Evolutionary conservation across 1,140 invertebrate genomes (phyloP).

Genomic region (Lordiphosa mommai): DNA sequence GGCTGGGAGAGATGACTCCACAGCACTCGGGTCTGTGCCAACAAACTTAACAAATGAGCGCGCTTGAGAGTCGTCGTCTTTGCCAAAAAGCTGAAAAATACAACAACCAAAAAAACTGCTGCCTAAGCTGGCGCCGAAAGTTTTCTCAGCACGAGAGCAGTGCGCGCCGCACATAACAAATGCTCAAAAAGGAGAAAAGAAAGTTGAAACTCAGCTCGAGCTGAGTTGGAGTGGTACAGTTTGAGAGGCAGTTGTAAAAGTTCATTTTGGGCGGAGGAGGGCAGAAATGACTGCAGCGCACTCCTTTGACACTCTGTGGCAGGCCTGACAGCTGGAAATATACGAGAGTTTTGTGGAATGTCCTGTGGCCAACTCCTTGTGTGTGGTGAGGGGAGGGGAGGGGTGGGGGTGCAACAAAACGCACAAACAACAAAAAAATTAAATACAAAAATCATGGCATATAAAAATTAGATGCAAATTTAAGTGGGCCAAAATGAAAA

Average conservation of each 20-base stretch:
- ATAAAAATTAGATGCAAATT: slow-evolving; percentile 1
- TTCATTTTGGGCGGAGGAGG: neutral
- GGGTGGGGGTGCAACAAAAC: too few species aligned
- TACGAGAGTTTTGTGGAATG: slow-evolving; percentile 30
- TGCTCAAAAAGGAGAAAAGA: slow-evolving; percentile 13
- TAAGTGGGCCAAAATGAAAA: slow-evolving; percentile 1
- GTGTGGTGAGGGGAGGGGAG: neutral
- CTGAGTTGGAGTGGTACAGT: slow-evolving; percentile 1
- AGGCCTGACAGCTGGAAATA: slow-evolving; percentile 36
- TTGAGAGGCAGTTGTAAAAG: neutral
- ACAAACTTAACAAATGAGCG: slow-evolving; percentile 61
- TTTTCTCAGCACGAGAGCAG: slow-evolving; percentile 1
- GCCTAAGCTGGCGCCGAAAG: slow-evolving; percentile 53
- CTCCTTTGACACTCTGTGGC: slow-evolving; percentile 34
- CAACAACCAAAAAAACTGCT: slow-evolving; percentile 27
- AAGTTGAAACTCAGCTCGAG: slow-evolving; percentile 11
- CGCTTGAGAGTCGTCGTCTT: slow-evolving; percentile 23
- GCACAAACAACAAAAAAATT: neutral
- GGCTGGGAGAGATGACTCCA: neutral
- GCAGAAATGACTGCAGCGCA: slow-evolving; percentile 46
- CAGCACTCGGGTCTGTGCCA: slow-evolving; percentile 22
- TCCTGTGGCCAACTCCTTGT: slow-evolving; percentile 25
- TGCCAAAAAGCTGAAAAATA: slow-evolving; percentile 26
- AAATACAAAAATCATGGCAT: neutral
- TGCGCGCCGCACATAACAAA: neutral